Conservation (phyloP, 2,888 invertebrate genomes). For the Leptura quadrifasciata region DNA sequence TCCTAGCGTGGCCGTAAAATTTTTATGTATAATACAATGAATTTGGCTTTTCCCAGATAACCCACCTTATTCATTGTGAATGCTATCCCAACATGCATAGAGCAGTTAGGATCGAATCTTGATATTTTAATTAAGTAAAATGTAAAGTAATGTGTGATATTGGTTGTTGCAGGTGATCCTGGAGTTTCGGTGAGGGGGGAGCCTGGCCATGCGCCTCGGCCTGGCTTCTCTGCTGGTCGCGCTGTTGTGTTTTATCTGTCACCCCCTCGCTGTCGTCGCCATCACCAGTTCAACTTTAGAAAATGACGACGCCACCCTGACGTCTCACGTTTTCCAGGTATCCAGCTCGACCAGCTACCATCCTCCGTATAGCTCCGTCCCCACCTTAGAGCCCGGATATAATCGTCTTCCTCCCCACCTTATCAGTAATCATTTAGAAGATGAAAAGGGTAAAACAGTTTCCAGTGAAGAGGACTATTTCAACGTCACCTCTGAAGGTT, state of each 20-base stretch:
- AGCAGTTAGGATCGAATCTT: no score
- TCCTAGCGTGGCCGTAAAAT: no score
- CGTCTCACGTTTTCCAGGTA: conserved; percentile 21
- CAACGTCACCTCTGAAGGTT: conserved; percentile 20
- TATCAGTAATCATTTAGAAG: conserved; percentile 27
- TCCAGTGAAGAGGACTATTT: conserved; percentile 30
- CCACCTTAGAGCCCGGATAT: conserved; percentile 1
- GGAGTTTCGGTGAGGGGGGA: conserved; percentile 73
- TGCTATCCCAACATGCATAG: no score
- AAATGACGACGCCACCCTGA: conserved; percentile 37
- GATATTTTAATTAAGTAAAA: no score
- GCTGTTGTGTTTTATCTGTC: conserved; percentile 71
- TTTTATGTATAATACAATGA: no score
- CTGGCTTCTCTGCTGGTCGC: conserved; percentile 75
- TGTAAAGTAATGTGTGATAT: conserved; percentile 37
- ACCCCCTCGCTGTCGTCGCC: conserved; percentile 53
- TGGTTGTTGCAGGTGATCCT: conserved; percentile 66
- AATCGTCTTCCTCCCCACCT: conserved; percentile 11
- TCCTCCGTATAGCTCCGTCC: conserved; percentile 18
- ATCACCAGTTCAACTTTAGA: conserved; percentile 48
- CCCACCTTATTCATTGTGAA: no score
- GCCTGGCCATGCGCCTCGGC: conserved; percentile 79
- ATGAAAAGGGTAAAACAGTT: conserved; percentile 10
- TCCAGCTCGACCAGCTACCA: conserved; percentile 45
- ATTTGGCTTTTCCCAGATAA: no score